A percentile compares a stretch with the other conserved stretches of the same genome.
Conservation (phyloP, 92 coral and sea anemone genomes). For the Isaurus tuberculatus region DNA sequence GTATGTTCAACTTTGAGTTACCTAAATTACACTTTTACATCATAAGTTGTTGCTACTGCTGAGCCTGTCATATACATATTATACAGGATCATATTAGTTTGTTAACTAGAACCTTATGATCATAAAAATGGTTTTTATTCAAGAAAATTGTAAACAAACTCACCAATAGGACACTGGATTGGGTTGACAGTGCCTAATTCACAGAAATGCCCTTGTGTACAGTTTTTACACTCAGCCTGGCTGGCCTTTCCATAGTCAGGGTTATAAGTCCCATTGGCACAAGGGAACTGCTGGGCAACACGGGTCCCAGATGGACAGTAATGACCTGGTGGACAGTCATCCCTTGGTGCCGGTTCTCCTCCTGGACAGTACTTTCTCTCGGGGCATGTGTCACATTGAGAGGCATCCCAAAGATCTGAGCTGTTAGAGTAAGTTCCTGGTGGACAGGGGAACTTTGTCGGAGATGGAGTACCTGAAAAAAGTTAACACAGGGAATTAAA, state of each 20-base stretch:
- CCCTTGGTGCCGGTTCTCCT: constrained; percentile 90
- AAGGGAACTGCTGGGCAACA: constrained; percentile 93
- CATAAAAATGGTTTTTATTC: too few relatives aligned
- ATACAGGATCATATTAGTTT: too few relatives aligned
- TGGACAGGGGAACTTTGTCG: constrained; percentile 96
- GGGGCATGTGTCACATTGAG: constrained; percentile 89
- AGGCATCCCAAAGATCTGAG: constrained; percentile 90
- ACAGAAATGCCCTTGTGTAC: constrained; percentile 96
- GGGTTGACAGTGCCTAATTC: constrained; percentile 96
- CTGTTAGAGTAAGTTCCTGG: constrained; percentile 93
- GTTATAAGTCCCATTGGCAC: constrained; percentile 94
- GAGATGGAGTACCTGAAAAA: constrained; percentile 86
- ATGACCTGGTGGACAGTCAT: constrained; percentile 93
- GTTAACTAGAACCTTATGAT: too few relatives aligned
- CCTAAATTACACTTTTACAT: too few relatives aligned
- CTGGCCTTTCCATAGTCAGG: constrained; percentile 80
- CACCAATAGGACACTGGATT: constrained; percentile 91
- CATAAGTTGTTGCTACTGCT: too few relatives aligned
- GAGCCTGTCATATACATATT: too few relatives aligned
- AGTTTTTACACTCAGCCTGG: constrained; percentile 75
- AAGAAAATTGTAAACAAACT: constrained; percentile 17
- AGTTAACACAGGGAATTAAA: background rate
- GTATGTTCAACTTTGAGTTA: background rate
- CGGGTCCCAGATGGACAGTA: constrained; percentile 91
- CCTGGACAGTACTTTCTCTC: constrained; percentile 97